These are phyloP conservation scores for Dendropsophus ebraccatus DNA, from an alignment of 2,113 vertebrate genomes.

Conservation along the genomic window DNA sequence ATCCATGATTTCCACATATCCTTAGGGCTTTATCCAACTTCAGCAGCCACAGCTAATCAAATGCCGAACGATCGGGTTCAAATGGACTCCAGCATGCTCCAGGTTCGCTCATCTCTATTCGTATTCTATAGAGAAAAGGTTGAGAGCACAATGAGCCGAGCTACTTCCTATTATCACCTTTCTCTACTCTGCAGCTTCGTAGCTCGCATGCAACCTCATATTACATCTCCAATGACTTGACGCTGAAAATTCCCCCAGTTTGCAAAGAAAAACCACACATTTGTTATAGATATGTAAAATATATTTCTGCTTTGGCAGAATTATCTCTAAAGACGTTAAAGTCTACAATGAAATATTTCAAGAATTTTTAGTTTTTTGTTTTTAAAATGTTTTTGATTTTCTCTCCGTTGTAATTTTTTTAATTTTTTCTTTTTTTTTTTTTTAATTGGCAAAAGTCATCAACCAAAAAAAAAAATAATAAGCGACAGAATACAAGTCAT, in stretches of 20 bases:
- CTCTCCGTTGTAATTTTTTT: slow-evolving; percentile 49
- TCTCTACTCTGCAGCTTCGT: slow-evolving; percentile 58
- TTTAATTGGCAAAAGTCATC: slow-evolving; percentile 63
- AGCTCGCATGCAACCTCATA: not conserved
- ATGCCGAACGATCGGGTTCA: too few species aligned
- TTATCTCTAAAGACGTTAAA: slow-evolving; percentile 71
- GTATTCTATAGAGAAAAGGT: slow-evolving; percentile 65
- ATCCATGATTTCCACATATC: too few species aligned
- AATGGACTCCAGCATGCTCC: too few species aligned
- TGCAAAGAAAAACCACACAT: slow-evolving; percentile 31
- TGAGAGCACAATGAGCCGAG: slow-evolving; percentile 70
- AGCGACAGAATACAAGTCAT: slow-evolving; percentile 71
- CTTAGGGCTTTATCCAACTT: too few species aligned
- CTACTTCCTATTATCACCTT: slow-evolving; percentile 69
- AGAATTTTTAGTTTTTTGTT: slow-evolving; percentile 38
- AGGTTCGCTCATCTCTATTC: too few species aligned
- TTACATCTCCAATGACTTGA: slow-evolving; percentile 1
- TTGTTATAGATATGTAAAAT: slow-evolving; percentile 50
- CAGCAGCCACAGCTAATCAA: too few species aligned
- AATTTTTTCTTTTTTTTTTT: slow-evolving; percentile 63
- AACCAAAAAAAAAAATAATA: too few species aligned
- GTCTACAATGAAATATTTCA: slow-evolving; percentile 62
- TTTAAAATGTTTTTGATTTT: slow-evolving; percentile 19
- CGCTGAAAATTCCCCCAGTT: not conserved
- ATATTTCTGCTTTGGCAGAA: slow-evolving; percentile 68